Conservation (phyloP, 2,113 vertebrate species). For the Mobula birostris region DNA sequence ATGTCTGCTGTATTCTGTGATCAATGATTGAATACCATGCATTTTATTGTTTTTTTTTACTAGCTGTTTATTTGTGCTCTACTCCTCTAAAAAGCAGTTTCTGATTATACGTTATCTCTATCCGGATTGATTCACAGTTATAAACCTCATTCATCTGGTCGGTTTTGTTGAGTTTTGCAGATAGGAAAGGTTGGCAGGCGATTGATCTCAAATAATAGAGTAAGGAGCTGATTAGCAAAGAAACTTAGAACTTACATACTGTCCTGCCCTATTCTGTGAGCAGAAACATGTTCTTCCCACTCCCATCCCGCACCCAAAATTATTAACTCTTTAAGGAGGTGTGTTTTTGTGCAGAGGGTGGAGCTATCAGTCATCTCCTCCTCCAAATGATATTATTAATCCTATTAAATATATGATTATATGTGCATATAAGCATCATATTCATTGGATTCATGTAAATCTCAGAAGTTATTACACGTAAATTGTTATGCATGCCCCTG, state of each 20-base stretch:
- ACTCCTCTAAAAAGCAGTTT: not conserved
- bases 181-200: not conserved
- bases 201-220: not conserved
- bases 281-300: not conserved
- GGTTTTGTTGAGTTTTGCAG: not conserved
- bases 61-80: not conserved
- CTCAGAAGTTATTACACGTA: no score
- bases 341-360: no score
- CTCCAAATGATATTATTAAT: no score
- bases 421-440: no score
- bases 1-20: not conserved
- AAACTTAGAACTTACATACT: not conserved
- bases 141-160: not conserved
- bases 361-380: no score
- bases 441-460: no score
- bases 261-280: not conserved
- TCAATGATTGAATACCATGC: not conserved
- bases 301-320: not conserved
- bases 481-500: no score
- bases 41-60: slow-evolving; percentile 5
- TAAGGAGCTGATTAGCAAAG: not conserved
- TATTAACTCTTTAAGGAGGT: no score
- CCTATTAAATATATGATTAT: no score
- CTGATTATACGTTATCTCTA: not conserved
- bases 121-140: not conserved